A percentile compares a stretch with the other conserved stretches of the same genome.
These are phyloP conservation scores for Pseudopodoces humilis DNA, from an alignment of 2,113 vertebrate genomes.

Conservation along the genomic window DNA sequence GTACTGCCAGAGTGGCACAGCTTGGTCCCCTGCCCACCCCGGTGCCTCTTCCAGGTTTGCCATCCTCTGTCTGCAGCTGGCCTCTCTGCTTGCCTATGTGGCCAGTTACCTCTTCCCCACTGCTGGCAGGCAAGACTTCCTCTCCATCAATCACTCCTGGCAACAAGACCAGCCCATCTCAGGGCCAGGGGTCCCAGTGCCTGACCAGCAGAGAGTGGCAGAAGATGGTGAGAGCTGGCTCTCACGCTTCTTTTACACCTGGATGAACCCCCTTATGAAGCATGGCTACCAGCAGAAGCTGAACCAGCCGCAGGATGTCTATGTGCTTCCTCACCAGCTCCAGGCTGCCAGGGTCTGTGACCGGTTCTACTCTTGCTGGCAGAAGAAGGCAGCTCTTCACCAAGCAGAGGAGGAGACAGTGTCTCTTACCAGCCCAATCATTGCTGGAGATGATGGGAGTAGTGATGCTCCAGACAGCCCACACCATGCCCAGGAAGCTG, in stretches of 20 bases:
- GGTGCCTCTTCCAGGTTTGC: constrained; percentile 74
- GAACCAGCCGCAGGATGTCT: constrained; percentile 77
- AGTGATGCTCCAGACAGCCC: neutral
- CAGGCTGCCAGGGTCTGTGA: constrained; percentile 74
- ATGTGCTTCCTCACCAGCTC: constrained; percentile 79
- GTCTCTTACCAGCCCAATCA: constrained; percentile 51
- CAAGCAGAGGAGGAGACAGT: neutral
- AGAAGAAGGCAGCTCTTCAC: constrained; percentile 45
- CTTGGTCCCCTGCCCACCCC: constrained; percentile 60
- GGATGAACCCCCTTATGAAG: constrained; percentile 86
- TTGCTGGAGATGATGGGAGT: neutral
- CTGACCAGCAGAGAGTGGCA: constrained; percentile 75
- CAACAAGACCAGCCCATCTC: constrained; percentile 72
- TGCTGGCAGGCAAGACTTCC: constrained; percentile 27
- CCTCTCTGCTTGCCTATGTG: constrained; percentile 78
- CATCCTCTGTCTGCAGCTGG: constrained; percentile 76
- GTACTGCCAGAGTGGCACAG: constrained; percentile 65
- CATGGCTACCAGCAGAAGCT: constrained; percentile 81
- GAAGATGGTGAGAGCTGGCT: constrained; percentile 90
- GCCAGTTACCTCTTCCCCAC: constrained; percentile 76
- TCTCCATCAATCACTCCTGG: constrained; percentile 66
- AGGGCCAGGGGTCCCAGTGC: neutral
- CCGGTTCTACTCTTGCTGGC: constrained; percentile 82
- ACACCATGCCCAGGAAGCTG: neutral
- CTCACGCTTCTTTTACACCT: constrained; percentile 89